Base-by-base conservation (phyloP, 1,140 invertebrate species). In the Rhysida immarginata region DNA sequence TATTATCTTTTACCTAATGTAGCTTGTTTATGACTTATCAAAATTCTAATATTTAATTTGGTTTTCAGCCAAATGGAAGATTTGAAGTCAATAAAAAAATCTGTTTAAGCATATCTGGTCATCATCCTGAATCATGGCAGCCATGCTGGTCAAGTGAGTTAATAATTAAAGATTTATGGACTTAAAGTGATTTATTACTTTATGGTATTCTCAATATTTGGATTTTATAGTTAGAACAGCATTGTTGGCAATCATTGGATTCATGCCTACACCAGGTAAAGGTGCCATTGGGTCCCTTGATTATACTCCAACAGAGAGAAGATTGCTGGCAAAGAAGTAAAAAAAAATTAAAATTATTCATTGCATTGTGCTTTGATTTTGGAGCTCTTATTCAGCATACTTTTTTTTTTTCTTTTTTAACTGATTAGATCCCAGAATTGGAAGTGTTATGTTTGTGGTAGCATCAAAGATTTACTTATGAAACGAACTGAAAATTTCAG, bases 61-160 rank as follows among this genome's bases (percentile, higher is more conserved):
- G 58, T 61, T 70, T 73, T 50, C 64, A 91, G 86, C 90, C 90
- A 24, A 96, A 94, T 76, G 93, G 93, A 45, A 77, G 93, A 59
- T 97, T 96, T 77, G 90, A 96, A 75, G 79, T 80, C 1, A 87
- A 91, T 63, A 93, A 90, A 69, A 96, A 96, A 71, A 95, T 97
- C 66, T 97, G 93, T 70, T 72, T 97, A 43, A 94, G 87, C 60
- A 97, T 97, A 63, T 96, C 91, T 61, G 90, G 89, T n/a, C 83
- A 95, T 74, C 93, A 97, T 73, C 93, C 93, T 16, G 93, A 96
- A 71, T 92, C 88, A 16, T 97, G 93, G 93, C 87, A 92, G 64
- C 92, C 92, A 45, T 92, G 87, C 16, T 96, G 92, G 93, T 94
- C 90, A 50, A 77, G 75, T 77, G 18, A 42, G 55, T 58, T 56